A percentile compares a stretch with the other conserved stretches of the same genome.
These are phyloP conservation scores for Meteorus cinctellus DNA, from an alignment of 2,888 invertebrate species.

Conservation along the genomic window DNA sequence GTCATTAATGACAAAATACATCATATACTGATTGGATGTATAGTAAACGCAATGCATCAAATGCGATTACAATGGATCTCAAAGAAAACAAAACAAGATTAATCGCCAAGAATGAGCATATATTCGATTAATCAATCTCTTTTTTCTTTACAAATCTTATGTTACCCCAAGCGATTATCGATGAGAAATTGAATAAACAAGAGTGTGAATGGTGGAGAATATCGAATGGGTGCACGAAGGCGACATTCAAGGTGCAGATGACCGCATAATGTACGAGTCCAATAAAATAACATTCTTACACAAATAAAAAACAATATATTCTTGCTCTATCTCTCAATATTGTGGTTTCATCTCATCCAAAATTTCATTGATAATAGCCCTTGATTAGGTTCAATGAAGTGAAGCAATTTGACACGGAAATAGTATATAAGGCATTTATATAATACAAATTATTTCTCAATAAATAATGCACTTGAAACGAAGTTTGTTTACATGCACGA, in stretches of 20 bases:
- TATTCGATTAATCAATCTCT: slow-evolving; percentile 41
- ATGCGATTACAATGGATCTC: slow-evolving; percentile 11
- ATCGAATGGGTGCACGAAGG: neutral
- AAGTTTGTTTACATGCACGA: slow-evolving; percentile 1
- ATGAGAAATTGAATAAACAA: slow-evolving; percentile 14
- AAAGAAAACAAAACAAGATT: slow-evolving; percentile 30
- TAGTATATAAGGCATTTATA: slow-evolving; percentile 3
- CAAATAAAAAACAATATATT: slow-evolving; percentile 35
- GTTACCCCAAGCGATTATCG: neutral
- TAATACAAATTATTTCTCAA: slow-evolving; percentile 3
- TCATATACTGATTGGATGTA: neutral
- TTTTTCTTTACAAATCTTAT: slow-evolving; percentile 28
- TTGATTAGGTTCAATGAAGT: neutral
- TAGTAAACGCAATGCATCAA: neutral
- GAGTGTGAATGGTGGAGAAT: slow-evolving; percentile 12
- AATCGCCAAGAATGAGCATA: slow-evolving; percentile 37
- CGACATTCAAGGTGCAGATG: slow-evolving; percentile 23
- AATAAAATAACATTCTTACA: slow-evolving; percentile 53
- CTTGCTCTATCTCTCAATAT: slow-evolving; percentile 6
- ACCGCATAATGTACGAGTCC: slow-evolving; percentile 48
- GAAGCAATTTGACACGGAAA: neutral
- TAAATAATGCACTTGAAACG: neutral
- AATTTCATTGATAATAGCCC: neutral
- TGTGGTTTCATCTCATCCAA: slow-evolving; percentile 3
- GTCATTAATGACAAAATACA: neutral